Percentiles rank a stretch among this genome's conserved stretches.
These are phyloP conservation scores for Drosophila setifemur DNA, from an alignment of 1,140 invertebrate species.

Conservation along the genomic window DNA sequence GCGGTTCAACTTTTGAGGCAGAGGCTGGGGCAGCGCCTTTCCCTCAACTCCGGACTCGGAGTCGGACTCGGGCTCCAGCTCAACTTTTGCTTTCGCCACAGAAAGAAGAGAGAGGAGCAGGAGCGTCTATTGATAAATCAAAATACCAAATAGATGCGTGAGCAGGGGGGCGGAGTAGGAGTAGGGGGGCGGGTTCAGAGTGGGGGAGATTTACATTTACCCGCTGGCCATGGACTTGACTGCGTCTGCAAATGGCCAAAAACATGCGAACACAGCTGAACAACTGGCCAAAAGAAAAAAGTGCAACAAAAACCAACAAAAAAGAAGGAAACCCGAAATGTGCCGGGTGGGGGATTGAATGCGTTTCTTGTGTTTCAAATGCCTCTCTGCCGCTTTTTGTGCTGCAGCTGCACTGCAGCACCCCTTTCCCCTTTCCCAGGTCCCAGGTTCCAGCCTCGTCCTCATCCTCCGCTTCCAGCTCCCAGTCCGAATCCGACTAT, in stretches of 20 bases:
- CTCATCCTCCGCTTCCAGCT: slow-evolving; percentile 30
- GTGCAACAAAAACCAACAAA: slow-evolving; percentile 11
- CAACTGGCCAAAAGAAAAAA: slow-evolving; percentile 4
- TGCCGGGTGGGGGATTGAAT: slow-evolving; percentile 50
- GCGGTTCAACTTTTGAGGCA: slow-evolving; percentile 48
- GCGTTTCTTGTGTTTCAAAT: slow-evolving; percentile 75
- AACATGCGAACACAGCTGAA: slow-evolving; percentile 66
- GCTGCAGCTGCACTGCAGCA: slow-evolving; percentile 29
- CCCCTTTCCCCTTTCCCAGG: not conserved
- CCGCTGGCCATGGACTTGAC: slow-evolving; percentile 61
- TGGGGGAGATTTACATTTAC: slow-evolving; percentile 65
- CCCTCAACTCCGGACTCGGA: slow-evolving; percentile 20
- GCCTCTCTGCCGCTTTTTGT: slow-evolving; percentile 13
- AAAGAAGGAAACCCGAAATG: not conserved
- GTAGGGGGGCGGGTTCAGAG: not conserved
- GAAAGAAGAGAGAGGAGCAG: slow-evolving; percentile 10
- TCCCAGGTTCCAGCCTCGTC: too few species aligned
- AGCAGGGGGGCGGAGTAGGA: not conserved
- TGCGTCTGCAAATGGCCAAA: slow-evolving; percentile 68
- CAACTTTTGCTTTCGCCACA: slow-evolving; percentile 75
- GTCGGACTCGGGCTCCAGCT: not conserved
- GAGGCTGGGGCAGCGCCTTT: slow-evolving; percentile 50
- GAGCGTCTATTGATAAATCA: slow-evolving; percentile 76
- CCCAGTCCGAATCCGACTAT: slow-evolving; percentile 30
- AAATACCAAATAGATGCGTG: slow-evolving; percentile 78